Evolutionary conservation across 2,797 vertebrate species (phyloP).

Genomic region (Sebastes flavidus): DNA sequence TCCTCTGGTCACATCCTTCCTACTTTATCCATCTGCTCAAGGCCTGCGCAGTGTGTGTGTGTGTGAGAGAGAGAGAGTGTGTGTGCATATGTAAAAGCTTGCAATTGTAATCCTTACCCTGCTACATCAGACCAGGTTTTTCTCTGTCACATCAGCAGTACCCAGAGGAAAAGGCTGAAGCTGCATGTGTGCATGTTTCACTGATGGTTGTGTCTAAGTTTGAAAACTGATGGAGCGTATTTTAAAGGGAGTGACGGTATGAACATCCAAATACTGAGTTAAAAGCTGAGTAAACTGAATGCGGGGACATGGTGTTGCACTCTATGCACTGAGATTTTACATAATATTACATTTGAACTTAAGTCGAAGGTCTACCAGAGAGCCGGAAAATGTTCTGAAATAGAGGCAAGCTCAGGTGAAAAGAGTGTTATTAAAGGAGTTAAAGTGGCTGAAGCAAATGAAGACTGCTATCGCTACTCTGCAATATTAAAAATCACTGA

Average conservation of each 20-base stretch:
- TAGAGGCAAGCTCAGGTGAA: neutral
- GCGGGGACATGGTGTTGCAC: neutral
- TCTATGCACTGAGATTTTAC: conserved; percentile 36
- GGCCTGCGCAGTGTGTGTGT: conserved; percentile 25
- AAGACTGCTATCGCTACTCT: conserved; percentile 2
- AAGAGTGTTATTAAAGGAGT: conserved; percentile 14
- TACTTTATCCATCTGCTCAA: conserved; percentile 72
- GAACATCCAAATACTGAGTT: conserved; percentile 15
- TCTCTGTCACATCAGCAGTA: conserved; percentile 57
- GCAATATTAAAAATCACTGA: conserved; percentile 21
- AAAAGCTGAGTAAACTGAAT: conserved; percentile 42
- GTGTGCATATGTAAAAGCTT: conserved; percentile 49
- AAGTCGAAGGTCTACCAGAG: conserved; percentile 9
- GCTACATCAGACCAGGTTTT: conserved; percentile 56
- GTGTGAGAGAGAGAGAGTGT: neutral
- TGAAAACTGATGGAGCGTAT: conserved; percentile 50
- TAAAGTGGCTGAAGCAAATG: conserved; percentile 13
- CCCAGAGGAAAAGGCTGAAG: conserved; percentile 53
- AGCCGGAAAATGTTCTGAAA: neutral
- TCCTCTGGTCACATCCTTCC: conserved; percentile 70
- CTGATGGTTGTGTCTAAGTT: conserved; percentile 34
- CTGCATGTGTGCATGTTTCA: conserved; percentile 40
- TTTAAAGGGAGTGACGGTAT: conserved; percentile 47
- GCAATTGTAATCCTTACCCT: conserved; percentile 56
- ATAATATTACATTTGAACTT: conserved; percentile 32